phyloP scores from a whole-genome alignment of 2,113 vertebrate species.

The Callipepla californica region DNA sequence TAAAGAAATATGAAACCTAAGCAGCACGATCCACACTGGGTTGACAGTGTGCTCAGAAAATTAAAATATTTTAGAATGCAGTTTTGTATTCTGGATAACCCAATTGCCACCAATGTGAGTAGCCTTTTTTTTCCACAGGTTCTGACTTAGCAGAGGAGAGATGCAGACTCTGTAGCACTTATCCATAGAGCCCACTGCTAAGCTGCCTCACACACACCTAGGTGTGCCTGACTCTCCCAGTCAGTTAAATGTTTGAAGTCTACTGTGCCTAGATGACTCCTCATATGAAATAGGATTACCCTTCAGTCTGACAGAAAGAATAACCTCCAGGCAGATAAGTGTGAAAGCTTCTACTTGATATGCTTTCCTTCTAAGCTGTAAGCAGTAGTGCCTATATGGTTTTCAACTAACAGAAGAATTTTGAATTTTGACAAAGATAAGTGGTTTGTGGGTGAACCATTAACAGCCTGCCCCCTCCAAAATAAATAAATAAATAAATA shows the following conservation, averaged over 20 bases:
- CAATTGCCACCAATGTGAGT: background rate
- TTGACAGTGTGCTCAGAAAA: background rate
- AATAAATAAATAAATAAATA: background rate
- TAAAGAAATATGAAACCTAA: background rate
- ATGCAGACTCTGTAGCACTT: background rate
- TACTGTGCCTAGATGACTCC: background rate
- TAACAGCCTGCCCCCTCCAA: background rate
- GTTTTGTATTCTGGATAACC: background rate
- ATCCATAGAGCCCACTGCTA: background rate
- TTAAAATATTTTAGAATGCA: background rate
- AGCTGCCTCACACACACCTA: background rate
- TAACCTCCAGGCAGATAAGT: background rate
- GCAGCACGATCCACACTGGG: background rate
- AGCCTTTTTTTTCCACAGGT: background rate
- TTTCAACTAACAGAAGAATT: background rate
- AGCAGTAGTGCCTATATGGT: background rate
- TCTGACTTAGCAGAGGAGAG: background rate
- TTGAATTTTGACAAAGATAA: background rate
- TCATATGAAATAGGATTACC: background rate
- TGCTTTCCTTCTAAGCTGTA: background rate
- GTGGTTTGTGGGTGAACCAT: background rate
- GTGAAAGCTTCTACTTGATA: background rate
- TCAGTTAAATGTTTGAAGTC: background rate
- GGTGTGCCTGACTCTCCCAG: background rate
- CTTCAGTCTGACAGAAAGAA: background rate